Conservation (phyloP, 2,113 vertebrate genomes). For the Cynocephalus volans region DNA sequence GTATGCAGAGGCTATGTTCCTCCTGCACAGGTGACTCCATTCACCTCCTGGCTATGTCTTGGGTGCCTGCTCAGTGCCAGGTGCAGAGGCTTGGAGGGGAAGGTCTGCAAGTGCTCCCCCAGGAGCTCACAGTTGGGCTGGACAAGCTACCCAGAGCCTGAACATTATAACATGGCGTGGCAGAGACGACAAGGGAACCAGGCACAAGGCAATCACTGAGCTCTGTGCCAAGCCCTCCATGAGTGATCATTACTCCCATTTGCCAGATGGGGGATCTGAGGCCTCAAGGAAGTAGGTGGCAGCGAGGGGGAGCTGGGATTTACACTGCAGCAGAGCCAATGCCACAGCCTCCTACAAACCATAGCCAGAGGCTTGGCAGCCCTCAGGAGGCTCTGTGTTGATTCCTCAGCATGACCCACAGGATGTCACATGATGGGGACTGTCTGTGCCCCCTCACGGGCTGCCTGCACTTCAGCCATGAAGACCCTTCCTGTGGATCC, state of each 20-base stretch:
- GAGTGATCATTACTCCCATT: neutral
- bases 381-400: fast-evolving
- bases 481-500: neutral
- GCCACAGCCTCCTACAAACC: neutral
- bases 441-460: neutral
- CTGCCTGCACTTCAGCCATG: neutral
- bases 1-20: too few relatives aligned
- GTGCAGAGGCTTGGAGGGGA: neutral
- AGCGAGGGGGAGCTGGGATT: neutral
- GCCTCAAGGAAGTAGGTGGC: neutral
- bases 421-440: too few relatives aligned
- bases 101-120: neutral
- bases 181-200: too few relatives aligned
- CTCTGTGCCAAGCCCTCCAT: neutral
- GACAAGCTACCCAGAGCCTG: neutral
- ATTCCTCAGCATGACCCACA: neutral
- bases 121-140: neutral
- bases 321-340: fast-evolving
- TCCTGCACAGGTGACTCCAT: neutral
- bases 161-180: neutral
- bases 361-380: neutral
- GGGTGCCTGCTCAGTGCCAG: neutral
- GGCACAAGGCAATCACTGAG: neutral
- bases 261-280: neutral
- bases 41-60: neutral